Base-by-base conservation (phyloP, 2,888 invertebrate genomes). In the Neoitamus cyanurus region DNA sequence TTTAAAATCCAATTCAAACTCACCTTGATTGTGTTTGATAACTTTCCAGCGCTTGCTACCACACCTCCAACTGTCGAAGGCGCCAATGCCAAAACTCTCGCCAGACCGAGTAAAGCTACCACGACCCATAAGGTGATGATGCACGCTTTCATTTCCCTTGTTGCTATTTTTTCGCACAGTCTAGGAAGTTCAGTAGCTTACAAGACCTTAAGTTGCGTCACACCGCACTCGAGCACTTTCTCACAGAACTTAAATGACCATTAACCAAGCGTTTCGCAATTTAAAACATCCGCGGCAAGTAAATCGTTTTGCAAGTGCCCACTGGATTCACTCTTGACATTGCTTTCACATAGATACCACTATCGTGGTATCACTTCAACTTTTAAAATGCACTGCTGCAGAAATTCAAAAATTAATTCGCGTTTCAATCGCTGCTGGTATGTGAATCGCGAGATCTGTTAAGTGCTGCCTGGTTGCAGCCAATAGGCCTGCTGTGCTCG, bases 61-160 rank as follows among this genome's bases (percentile, higher is more conserved):
- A 91, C 90, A 37, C 90, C 91, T 77, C 91, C 91, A 87, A 91
- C 90, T 42, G 91, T 91, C 30, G 91, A 90, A 46, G 91, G 91
- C n/a, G 91, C 91, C 84, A 91, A 90, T 83, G 91, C 91, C 85
- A 91, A 46, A 11, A 46, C 28, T 30, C 46, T 34, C 5, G 46
- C 46, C 28, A 30, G 46, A 77, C 42, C 58, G 15, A 20, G 42
- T 9, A 80, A 58, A 31, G 31, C 11, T 28, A 68, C 31, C 25
- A 30, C 31, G 15, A 68, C 31, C 80, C 80, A 80, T 31, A 68
- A 25, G 11, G 28, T 9, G 36, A 58, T 31, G 20, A 25, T 37
- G 20, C 13, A 9, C 20, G 13, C 31, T 80, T 80, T 80, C 80
- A 80, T 80, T 80, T 30, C 31, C 58, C 77, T 11, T 31, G 13